Base-by-base conservation (phyloP, 2,797 vertebrate species). In the Phoeniculus purpureus region DNA sequence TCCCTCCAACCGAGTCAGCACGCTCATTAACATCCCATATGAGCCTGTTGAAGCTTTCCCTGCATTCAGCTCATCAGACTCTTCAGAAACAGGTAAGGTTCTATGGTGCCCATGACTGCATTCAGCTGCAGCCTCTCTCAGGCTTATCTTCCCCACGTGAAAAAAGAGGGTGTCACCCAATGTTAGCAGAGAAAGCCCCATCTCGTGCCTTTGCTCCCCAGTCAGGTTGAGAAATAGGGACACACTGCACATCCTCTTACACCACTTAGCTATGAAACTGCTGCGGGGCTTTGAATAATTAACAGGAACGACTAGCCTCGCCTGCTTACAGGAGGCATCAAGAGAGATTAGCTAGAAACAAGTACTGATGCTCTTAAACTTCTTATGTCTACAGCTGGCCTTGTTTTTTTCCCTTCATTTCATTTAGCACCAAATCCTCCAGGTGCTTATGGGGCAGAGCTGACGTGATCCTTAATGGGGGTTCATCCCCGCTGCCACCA, bases 351-450 rank as follows among this genome's bases (percentile, higher is more conserved):
- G 84, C 88, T 81, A 72, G 56, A 85, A 94, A 86, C 70, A 78
- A 94, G 60, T 70, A 76, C 94, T 87, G 93, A 96, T 94, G 93
- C 95, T 95, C 93, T 96, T 96, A 95, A 95, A 95, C 87, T 93
- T 94, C 95, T 95, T 95, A 95, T 83, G 92, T 85, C 83, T 96
- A 83, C 93, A 93, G 92, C 88, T 94, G 94, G 81, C 88, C 90
- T 96, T 93, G 90, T 90, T 92, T 88, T 90, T 73, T 27, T 3
- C 31, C 9, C 17, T 22, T 14, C 40, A 4, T 92, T 88, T 92
- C 75, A 52, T 87, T 93, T 89, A 94, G 22, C 91, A 87, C 84
- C 81, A 82, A 87, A 93, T 87, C 90, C 90, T 87, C 90, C 92
- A 96, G 95, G 94, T 93, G 64, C 76, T 94, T 5, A 7, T 0